Evolutionary conservation across 1,140 invertebrate species (phyloP), one percentile per base, ranked within the genome.

Genomic region (Potamilus streckersoni): DNA sequence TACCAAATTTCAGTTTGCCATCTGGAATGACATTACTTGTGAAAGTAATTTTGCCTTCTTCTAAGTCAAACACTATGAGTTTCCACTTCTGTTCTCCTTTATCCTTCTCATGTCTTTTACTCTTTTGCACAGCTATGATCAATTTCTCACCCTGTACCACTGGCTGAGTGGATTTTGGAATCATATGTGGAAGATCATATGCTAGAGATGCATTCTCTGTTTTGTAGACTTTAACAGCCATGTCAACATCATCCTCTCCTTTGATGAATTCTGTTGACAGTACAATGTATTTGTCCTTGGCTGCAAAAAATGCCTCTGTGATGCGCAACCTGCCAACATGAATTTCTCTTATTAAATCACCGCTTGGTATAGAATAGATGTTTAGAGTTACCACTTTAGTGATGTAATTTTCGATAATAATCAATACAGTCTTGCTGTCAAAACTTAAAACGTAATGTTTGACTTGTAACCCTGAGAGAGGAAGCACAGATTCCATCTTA

Each of bases 391-490:
- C 74, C 20, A 79, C 57, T 66, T 69, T 73, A 2, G 74, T 58
- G n/a, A 66, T 65, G 15, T 62, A 31, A 56, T 59, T 66, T 17
- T 49, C 38, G 0, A 49, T 6, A 49, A 49, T 49, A 11, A 49
- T 49, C 38, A 49, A 49, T 49, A 11, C 38, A 6, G 4, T 49
- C 38, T 49, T 49, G 38, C 38, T 49, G 38, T 49, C 38, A 49
- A 49, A 49, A 49, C 38, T 49, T 11, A 77, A 59, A 11, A 70
- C 61, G 49, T 73, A 79, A 14, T 65, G 69, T 64, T 82, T 83
- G 17, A 82, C 66, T 23, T 73, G 61, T n/a, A 82, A 19, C 69
- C 80, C 82, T 12, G 71, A 76, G 19, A 82, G 19, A 14, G 74
- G 76, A 13, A 83, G 27, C 4, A 19, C 49, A 17, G 15, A 73